A percentile compares a stretch with the other conserved stretches of the same genome.
Conservation (phyloP, 2,113 vertebrate genomes). For the Cariama cristata region DNA sequence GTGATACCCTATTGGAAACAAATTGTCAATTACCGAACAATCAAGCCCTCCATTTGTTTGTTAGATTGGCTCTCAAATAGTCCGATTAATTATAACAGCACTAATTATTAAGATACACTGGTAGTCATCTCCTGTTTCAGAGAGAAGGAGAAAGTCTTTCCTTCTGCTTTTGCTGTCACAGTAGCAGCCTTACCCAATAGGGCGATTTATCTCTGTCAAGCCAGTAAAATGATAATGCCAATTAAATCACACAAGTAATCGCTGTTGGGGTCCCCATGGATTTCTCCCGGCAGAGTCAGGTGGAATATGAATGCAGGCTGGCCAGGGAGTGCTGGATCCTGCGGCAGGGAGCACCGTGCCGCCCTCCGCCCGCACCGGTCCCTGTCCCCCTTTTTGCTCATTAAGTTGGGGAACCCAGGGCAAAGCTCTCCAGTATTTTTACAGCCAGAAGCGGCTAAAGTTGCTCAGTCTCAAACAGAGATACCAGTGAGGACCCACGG, state of each 20-base stretch:
- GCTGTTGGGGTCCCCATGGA: slow-evolving; percentile 82
- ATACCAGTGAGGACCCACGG: background rate
- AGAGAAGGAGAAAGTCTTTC: slow-evolving; percentile 39
- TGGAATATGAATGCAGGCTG: slow-evolving; percentile 82
- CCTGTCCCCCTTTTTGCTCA: background rate
- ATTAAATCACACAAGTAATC: slow-evolving; percentile 94
- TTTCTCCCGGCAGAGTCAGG: slow-evolving; percentile 79
- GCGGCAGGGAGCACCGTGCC: background rate
- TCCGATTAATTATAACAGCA: slow-evolving; percentile 75
- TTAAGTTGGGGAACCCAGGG: accelerated
- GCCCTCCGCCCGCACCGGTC: background rate
- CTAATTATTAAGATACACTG: slow-evolving; percentile 78
- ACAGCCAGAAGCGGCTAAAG: background rate
- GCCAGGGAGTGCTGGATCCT: background rate
- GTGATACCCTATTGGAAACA: slow-evolving; percentile 48
- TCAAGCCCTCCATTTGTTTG: slow-evolving; percentile 73
- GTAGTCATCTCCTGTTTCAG: slow-evolving; percentile 65
- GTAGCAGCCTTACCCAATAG: slow-evolving; percentile 65
- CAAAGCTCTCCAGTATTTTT: background rate
- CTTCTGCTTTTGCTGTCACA: slow-evolving; percentile 65
- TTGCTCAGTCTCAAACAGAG: background rate
- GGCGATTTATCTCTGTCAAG: slow-evolving; percentile 93
- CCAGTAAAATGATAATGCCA: slow-evolving; percentile 93
- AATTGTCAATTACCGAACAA: slow-evolving; percentile 72
- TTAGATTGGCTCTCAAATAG: slow-evolving; percentile 76